Evolutionary conservation across 2,113 vertebrate genomes (phyloP), one percentile per base, ranked within the genome.

Genomic region (Rhea pennata): DNA sequence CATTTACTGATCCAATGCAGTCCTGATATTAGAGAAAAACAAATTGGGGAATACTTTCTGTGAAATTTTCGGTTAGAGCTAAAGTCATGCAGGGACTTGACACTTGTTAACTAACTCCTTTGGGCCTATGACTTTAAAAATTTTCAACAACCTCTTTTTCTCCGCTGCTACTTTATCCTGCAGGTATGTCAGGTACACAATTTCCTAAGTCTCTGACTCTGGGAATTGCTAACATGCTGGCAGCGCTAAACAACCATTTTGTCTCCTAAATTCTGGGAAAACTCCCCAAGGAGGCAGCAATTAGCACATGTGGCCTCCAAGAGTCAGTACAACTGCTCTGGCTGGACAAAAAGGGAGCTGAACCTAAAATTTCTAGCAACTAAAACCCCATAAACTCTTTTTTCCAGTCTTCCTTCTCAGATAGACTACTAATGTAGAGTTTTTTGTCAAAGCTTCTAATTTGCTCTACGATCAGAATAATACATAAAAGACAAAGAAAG

Each of bases 371-470:
- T 91, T 89, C 59, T 89, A 31, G 13, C 66, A 46, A 10, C 64
- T 76, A 72, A 87, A 91, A 17, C 10, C 1, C 48, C 19, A n/a
- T 36, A 7, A 69, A 84, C 44, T 53, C 26, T 64, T 67, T 15
- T 58, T 72, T 76, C 64, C 39, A 46, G 33, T 44, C 62, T 62
- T 66, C 44, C 46, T 7, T 85, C 23, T 93, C 59, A 87, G 36
- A 22, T 71, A 40, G 65, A 59, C 64, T 74, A 23, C 19, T 12
- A 75, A 88, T 78, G 56, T 79, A 56, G 64, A 10, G 29, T 56
- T 91, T 89, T 83, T 27, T 20, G 61, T 70, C 36, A 58, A 87
- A 90, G 24, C 8, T 84, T 70, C 59, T 84, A n/a, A 82, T 75
- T 78, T 90, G 31, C 31, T 61, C 46, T 48, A 23, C 10, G 29